Conservation (phyloP, 2,113 vertebrate species). For the Cyprinus carpio region DNA sequence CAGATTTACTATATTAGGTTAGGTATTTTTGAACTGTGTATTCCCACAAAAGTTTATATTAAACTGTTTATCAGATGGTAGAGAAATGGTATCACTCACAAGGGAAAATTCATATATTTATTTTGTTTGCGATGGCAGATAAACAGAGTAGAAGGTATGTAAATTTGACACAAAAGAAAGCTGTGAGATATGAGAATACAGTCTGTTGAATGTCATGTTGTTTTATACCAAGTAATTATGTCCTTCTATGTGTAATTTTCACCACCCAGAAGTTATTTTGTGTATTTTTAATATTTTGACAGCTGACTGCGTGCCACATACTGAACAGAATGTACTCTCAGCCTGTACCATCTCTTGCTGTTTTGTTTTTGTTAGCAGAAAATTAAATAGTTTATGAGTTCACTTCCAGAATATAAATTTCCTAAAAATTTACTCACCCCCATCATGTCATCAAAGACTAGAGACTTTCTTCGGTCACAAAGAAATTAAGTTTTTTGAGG, state of each 20-base stretch:
- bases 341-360: neutral
- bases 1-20: too few species aligned
- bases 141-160: neutral
- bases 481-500: too few species aligned
- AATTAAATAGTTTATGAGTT: neutral
- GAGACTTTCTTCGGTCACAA: too few species aligned
- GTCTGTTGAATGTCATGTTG: neutral
- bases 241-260: neutral
- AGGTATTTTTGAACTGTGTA: neutral
- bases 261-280: neutral
- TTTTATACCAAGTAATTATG: neutral
- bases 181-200: neutral
- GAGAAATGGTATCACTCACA: neutral
- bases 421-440: too few species aligned
- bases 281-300: neutral
- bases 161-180: neutral
- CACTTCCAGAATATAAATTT: too few species aligned
- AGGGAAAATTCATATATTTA: neutral
- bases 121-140: slow-evolving; percentile 1
- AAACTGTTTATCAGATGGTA: neutral
- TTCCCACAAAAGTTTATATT: neutral
- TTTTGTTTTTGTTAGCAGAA: neutral
- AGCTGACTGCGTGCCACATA: neutral
- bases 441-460: too few species aligned
- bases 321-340: neutral